Base-by-base conservation (phyloP, 2,113 vertebrate species). In the Ivindomyrus marchei region DNA sequence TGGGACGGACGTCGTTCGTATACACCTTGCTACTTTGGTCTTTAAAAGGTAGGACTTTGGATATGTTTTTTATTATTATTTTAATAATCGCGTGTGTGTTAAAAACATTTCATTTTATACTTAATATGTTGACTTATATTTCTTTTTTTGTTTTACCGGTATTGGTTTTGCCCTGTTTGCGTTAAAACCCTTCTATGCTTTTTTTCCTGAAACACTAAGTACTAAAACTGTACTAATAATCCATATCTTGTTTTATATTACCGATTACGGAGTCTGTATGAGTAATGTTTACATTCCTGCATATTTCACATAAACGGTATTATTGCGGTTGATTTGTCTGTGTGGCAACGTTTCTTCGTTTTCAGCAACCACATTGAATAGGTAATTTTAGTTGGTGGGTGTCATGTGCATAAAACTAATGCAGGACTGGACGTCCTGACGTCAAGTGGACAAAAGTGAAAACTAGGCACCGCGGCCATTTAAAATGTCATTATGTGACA, bases 11-110 rank as follows among this genome's bases (percentile, higher is more conserved):
- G 89, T 92, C 92, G 91, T 88, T 95, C 83, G 10, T 88, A 50
- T 95, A 95, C 95, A 93, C 94, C 92, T 95, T 95, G 93, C 93
- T 96, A 58, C 89, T 95, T 8, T 93, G 93, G 89, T 88, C 92
- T 17, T 70, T 95, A 86, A 93, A 95, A 92, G 95, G 96, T 96
- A 94, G 92, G 92, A 49, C 24, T 49, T 31, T 70, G 9, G 8
- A 70, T 70, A 70, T 70, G 27, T 13, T 70, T 31, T 13, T 4
- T 84, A 53, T 49, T 58, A 21, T 80, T 39, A 53, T 24, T 21
- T 83, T 31, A 70, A 80, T n/a, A 5, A 31, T 42, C 27, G n/a
- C 89, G 52, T 58, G 13, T 62, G 45, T 27, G 13, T 66, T 49
- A 49, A 88, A 88, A n/a, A 10, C n/a, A 47, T 66, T 88, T n/a